These are phyloP conservation scores for Thereva nobilitata DNA, from an alignment of 2,888 invertebrate species.

Conservation along the genomic window DNA sequence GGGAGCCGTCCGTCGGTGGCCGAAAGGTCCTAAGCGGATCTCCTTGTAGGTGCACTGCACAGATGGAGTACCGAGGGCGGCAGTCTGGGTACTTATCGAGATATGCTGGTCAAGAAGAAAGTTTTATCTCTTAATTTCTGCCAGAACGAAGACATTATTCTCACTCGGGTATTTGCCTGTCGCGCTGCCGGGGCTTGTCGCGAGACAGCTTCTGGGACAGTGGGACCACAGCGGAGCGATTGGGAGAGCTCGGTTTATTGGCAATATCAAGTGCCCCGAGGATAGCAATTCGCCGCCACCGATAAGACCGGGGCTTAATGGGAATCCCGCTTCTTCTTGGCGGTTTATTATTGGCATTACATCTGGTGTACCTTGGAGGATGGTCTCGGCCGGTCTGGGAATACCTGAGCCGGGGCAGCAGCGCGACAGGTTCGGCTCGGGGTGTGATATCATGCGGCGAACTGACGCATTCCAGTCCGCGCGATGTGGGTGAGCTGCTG, in stretches of 20 bases:
- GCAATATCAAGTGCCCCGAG: constrained; percentile 8
- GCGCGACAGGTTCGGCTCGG: constrained; percentile 26
- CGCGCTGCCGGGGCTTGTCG: constrained; percentile 12
- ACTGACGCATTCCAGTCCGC: constrained; percentile 22
- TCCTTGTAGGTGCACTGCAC: constrained; percentile 2
- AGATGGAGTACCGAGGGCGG: background rate
- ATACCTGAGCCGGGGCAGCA: constrained; percentile 12
- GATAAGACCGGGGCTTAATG: constrained; percentile 26
- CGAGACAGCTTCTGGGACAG: constrained; percentile 19
- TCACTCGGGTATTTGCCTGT: constrained; percentile 13
- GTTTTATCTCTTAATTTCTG: constrained; percentile 38
- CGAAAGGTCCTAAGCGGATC: background rate
- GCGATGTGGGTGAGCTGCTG: constrained; percentile 31
- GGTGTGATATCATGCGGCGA: constrained; percentile 33
- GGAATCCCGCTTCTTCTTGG: constrained; percentile 23
- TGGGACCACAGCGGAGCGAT: constrained; percentile 20
- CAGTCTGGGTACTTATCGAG: constrained; percentile 19
- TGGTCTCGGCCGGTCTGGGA: constrained; percentile 5
- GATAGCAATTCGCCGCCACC: constrained; percentile 21
- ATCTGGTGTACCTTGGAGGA: constrained; percentile 19
- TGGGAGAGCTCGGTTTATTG: constrained; percentile 15
- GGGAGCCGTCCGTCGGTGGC: constrained; percentile 12
- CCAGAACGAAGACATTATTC: constrained; percentile 28
- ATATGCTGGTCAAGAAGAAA: constrained; percentile 26
- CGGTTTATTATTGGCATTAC: constrained; percentile 33